A percentile compares a stretch with the other conserved stretches of the same genome.
phyloP scores from a whole-genome alignment of 1,140 invertebrate species.

The Druon quercuslanigerum region DNA sequence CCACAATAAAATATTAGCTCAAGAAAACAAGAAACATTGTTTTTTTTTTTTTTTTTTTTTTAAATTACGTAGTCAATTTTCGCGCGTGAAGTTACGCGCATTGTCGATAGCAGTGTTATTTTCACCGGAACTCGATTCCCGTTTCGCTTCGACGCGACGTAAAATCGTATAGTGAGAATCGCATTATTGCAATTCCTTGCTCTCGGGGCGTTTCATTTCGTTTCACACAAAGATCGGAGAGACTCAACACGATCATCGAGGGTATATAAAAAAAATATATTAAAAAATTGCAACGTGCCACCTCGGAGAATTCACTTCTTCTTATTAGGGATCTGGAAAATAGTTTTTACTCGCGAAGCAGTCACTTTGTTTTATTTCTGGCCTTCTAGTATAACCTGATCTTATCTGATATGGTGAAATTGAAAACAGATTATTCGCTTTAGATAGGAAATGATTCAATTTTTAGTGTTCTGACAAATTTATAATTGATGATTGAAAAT shows the following conservation, averaged over 20 bases:
- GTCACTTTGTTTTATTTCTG: too few species aligned
- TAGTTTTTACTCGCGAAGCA: background rate
- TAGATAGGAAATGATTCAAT: too few species aligned
- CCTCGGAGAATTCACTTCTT: slow-evolving; percentile 9
- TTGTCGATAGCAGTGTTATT: slow-evolving; percentile 15
- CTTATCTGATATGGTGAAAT: too few species aligned
- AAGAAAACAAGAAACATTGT: too few species aligned
- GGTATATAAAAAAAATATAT: slow-evolving; percentile 6
- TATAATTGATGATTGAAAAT: too few species aligned
- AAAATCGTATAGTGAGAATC: slow-evolving; percentile 25
- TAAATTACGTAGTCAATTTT: background rate
- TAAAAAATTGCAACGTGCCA: background rate
- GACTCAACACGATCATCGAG: slow-evolving; percentile 10
- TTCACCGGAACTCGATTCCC: slow-evolving; percentile 25
- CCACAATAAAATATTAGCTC: background rate
- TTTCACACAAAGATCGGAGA: slow-evolving; percentile 30
- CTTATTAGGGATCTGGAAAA: background rate
- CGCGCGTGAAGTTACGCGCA: background rate
- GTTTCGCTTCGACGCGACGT: slow-evolving; percentile 25
- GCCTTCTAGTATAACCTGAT: too few species aligned
- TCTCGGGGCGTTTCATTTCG: slow-evolving; percentile 25
- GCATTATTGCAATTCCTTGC: slow-evolving; percentile 26
- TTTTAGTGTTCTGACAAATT: too few species aligned
- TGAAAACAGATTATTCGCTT: too few species aligned
- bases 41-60: too few species aligned